These are phyloP conservation scores for Sebastes oblongus DNA, from an alignment of 2,797 vertebrate species.

Conservation along the genomic window DNA sequence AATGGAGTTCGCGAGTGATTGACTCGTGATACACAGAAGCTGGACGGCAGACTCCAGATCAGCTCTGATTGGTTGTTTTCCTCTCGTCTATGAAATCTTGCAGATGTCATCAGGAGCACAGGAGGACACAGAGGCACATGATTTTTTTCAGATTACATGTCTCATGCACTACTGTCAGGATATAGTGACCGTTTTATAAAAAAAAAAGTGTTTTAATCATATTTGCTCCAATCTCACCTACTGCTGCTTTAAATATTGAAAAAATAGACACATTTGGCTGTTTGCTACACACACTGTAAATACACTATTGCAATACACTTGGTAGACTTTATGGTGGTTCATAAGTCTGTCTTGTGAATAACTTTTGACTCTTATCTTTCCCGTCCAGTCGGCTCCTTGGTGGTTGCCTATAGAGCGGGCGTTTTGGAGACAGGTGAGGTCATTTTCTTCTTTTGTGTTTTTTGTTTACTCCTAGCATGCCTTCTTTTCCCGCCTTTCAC, in stretches of 20 bases:
- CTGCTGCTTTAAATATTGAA: neutral
- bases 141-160: too few relatives aligned
- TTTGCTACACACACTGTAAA: neutral
- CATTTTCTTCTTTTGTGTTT: neutral
- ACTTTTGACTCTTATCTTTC: neutral
- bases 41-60: too few relatives aligned
- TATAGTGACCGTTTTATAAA: too few relatives aligned
- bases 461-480: neutral
- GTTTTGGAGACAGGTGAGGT: constrained; percentile 94
- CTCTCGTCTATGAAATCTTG: too few relatives aligned
- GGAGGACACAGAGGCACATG: too few relatives aligned
- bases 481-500: neutral
- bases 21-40: too few relatives aligned
- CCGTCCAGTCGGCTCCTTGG: constrained; percentile 91
- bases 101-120: too few relatives aligned
- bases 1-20: too few relatives aligned
- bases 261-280: neutral
- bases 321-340: neutral
- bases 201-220: too few relatives aligned
- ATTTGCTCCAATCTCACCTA: accelerated
- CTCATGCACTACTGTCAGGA: too few relatives aligned
- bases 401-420: constrained; percentile 92
- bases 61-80: too few relatives aligned
- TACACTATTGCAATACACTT: neutral
- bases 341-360: neutral